Percentiles rank a stretch among this genome's conserved stretches.
These are phyloP conservation scores for Synanthedon tipuliformis DNA, from an alignment of 2,888 invertebrate species.

Conservation along the genomic window DNA sequence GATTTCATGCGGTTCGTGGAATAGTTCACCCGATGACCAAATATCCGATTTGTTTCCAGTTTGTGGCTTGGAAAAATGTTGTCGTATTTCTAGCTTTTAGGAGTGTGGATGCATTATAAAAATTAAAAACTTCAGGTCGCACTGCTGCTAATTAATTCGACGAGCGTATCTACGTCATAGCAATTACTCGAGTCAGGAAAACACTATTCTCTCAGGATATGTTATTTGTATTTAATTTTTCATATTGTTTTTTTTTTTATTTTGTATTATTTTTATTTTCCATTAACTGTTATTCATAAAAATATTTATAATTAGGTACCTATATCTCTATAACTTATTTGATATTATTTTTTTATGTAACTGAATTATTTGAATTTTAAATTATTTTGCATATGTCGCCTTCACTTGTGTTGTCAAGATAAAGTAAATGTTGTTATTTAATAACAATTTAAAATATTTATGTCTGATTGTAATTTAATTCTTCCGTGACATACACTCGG, in stretches of 20 bases:
- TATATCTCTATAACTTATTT: no score
- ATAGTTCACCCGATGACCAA: constrained; percentile 34
- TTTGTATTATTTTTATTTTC: neutral
- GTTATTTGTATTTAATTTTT: constrained; percentile 9
- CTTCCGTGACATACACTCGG: no score
- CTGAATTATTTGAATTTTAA: no score
- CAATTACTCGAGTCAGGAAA: constrained; percentile 40
- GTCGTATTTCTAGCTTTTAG: neutral
- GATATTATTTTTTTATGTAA: no score
- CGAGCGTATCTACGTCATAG: constrained; percentile 32
- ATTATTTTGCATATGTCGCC: no score
- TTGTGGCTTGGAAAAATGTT: constrained; percentile 33
- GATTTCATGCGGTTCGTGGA: constrained; percentile 46
- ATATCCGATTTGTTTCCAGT: constrained; percentile 25
- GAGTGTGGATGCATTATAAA: constrained; percentile 27
- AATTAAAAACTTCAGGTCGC: constrained; percentile 41
- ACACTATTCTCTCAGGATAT: constrained; percentile 36
- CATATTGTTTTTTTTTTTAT: neutral
- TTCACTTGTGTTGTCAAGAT: no score
- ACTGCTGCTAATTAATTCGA: constrained; percentile 46
- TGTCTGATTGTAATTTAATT: no score
- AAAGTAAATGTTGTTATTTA: no score
- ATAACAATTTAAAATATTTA: no score
- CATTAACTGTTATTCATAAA: no score
- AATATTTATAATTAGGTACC: no score